These are phyloP conservation scores for Gisinianus flammeolus DNA, from an alignment of 2,888 invertebrate genomes.

Conservation along the genomic window DNA sequence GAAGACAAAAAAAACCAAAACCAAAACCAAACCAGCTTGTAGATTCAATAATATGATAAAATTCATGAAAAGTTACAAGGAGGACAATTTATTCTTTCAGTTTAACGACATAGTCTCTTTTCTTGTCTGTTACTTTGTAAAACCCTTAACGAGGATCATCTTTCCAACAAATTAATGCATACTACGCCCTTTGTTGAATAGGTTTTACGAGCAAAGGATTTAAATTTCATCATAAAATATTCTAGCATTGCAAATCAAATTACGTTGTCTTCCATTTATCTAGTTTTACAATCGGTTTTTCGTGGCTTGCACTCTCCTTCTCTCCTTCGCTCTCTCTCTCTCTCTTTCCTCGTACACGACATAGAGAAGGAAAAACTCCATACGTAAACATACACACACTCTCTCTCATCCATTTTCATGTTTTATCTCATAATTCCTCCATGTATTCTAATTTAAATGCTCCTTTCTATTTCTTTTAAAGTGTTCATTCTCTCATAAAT, in stretches of 20 bases:
- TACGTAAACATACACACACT: background rate
- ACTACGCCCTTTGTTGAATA: slow-evolving; percentile 31
- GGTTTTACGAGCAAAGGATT: slow-evolving; percentile 31
- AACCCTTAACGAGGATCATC: slow-evolving; percentile 35
- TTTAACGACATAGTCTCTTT: slow-evolving; percentile 21
- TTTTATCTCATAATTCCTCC: slow-evolving; percentile 10
- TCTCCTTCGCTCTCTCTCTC: slow-evolving; percentile 1
- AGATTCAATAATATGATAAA: slow-evolving; percentile 38
- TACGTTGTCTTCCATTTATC: slow-evolving; percentile 15
- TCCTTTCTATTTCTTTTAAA: slow-evolving; percentile 3
- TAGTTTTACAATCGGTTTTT: slow-evolving; percentile 7
- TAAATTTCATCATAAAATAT: slow-evolving; percentile 35
- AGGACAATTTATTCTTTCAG: slow-evolving; percentile 31
- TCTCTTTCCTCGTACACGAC: background rate
- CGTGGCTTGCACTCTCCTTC: background rate
- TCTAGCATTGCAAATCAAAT: slow-evolving; percentile 28
- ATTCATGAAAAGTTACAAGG: slow-evolving; percentile 34
- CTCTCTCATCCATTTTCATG: slow-evolving; percentile 8
- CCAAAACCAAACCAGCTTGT: slow-evolving; percentile 28
- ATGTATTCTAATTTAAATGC: slow-evolving; percentile 14
- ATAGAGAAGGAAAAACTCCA: background rate
- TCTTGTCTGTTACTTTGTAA: slow-evolving; percentile 26
- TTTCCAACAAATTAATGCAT: slow-evolving; percentile 35
- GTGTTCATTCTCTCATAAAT: slow-evolving; percentile 14
- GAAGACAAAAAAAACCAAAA: slow-evolving; percentile 12